phyloP scores from a whole-genome alignment of 2,113 vertebrate genomes.

The Aphyosemion australe region DNA sequence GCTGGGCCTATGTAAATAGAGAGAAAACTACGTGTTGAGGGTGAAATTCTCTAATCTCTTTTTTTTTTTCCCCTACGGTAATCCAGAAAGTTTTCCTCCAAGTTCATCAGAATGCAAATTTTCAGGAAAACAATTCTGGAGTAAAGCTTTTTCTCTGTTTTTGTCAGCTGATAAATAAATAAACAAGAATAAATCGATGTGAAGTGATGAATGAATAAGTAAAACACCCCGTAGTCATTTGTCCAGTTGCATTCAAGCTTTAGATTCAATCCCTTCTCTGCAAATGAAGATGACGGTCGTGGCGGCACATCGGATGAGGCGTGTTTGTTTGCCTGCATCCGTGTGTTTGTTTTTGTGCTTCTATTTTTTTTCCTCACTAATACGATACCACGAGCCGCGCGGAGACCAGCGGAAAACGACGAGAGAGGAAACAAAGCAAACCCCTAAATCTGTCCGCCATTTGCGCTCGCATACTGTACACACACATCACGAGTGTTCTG shows the following conservation, averaged over 20 bases:
- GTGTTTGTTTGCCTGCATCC: slow-evolving; percentile 9
- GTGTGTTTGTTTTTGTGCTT: slow-evolving; percentile 15
- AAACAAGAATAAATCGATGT: slow-evolving; percentile 77
- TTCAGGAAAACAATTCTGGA: slow-evolving; percentile 53
- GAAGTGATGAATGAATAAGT: slow-evolving; percentile 77
- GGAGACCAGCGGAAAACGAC: slow-evolving; percentile 65
- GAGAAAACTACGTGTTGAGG: slow-evolving; percentile 42
- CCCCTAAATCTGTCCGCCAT: slow-evolving; percentile 76
- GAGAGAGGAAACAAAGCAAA: slow-evolving; percentile 70
- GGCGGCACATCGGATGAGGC: slow-evolving; percentile 22
- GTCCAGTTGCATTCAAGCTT: slow-evolving; percentile 67
- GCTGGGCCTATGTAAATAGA: slow-evolving; percentile 52
- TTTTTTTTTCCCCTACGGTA: slow-evolving; percentile 29
- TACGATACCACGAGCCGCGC: slow-evolving; percentile 58
- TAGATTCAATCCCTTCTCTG: slow-evolving; percentile 56
- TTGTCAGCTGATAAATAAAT: slow-evolving; percentile 73
- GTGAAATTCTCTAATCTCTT: slow-evolving; percentile 46
- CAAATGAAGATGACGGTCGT: slow-evolving; percentile 63
- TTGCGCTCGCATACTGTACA: slow-evolving; percentile 76
- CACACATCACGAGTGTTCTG: slow-evolving; percentile 77
- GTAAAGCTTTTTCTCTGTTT: slow-evolving; percentile 17
- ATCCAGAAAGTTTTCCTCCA: slow-evolving; percentile 63
- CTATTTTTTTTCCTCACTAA: slow-evolving; percentile 39
- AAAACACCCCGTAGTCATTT: slow-evolving; percentile 78
- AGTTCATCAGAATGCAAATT: slow-evolving; percentile 51